Conservation (phyloP, 92 coral and sea anemone genomes). For the Epizoanthus ramosus region DNA sequence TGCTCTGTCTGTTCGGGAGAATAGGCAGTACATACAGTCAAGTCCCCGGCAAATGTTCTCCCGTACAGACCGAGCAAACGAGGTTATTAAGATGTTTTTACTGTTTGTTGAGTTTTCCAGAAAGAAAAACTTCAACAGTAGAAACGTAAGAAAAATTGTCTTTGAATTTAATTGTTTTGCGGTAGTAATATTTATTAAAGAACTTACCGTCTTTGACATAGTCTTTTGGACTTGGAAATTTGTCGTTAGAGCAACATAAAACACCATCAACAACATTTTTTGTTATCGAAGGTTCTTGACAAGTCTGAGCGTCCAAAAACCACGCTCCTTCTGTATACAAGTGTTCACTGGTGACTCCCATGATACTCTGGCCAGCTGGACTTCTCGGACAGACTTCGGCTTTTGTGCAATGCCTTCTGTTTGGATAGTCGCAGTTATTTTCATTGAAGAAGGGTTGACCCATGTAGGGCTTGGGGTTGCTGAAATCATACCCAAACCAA, state of each 20-base stretch:
- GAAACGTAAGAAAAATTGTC: background rate
- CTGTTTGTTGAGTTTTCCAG: too few species aligned
- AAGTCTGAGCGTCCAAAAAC: slow-evolving; percentile 40
- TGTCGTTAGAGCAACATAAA: slow-evolving; percentile 27
- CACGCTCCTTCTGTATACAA: slow-evolving; percentile 24
- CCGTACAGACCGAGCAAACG: too few species aligned
- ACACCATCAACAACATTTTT: slow-evolving; percentile 34
- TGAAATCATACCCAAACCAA: slow-evolving; percentile 32
- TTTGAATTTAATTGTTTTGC: background rate
- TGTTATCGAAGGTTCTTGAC: background rate
- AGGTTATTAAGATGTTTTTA: too few species aligned
- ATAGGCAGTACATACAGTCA: too few species aligned
- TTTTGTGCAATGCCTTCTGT: slow-evolving; percentile 45
- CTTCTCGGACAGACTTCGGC: slow-evolving; percentile 45
- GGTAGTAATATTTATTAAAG: background rate
- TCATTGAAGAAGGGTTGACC: background rate
- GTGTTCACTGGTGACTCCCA: slow-evolving; percentile 31
- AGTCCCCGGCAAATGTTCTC: too few species aligned
- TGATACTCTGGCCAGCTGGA: slow-evolving; percentile 41
- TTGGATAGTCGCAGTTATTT: slow-evolving; percentile 37
- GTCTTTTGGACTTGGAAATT: slow-evolving; percentile 34
- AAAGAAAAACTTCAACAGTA: background rate
- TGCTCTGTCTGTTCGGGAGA: too few species aligned
- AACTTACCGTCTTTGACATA: slow-evolving; percentile 39
- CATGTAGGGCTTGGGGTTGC: background rate